Percentiles rank a stretch among this genome's conserved stretches.
phyloP scores from a whole-genome alignment of 1,140 invertebrate species.

The Hylaeus anthracinus region DNA sequence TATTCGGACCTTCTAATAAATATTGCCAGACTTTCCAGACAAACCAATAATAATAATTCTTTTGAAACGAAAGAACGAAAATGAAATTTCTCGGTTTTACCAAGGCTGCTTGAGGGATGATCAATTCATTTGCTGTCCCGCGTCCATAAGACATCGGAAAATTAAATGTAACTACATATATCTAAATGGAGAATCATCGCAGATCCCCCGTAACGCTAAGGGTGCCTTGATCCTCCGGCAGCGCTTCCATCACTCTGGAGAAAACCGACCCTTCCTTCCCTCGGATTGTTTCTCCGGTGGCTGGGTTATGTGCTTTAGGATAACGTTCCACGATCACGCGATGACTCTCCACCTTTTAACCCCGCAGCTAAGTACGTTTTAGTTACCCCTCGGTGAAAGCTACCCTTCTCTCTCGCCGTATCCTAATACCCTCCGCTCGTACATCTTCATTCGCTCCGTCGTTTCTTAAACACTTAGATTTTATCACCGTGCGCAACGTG shows the following conservation, averaged over 20 bases:
- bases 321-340: conserved; percentile 77
- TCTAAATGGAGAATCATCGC: conserved; percentile 57
- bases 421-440: conserved; percentile 54
- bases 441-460: conserved; percentile 64
- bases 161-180: conserved; percentile 55
- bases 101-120: conserved; percentile 30
- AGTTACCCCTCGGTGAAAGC: conserved; percentile 63
- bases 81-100: neutral
- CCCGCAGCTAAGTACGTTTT: conserved; percentile 68
- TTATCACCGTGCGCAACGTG: conserved; percentile 47
- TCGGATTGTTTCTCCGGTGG: conserved; percentile 67
- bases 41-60: no score
- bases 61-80: no score
- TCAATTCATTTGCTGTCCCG: conserved; percentile 43
- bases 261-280: conserved; percentile 55
- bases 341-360: conserved; percentile 74
- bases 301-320: conserved; percentile 63
- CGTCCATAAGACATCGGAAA: conserved; percentile 25
- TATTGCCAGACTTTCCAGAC: no score
- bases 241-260: conserved; percentile 31
- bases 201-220: conserved; percentile 25
- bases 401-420: conserved; percentile 31
- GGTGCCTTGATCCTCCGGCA: conserved; percentile 41
- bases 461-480: conserved; percentile 65
- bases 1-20: no score